These are phyloP conservation scores for Delia radicum DNA, from an alignment of 1,140 invertebrate species.

Conservation along the genomic window DNA sequence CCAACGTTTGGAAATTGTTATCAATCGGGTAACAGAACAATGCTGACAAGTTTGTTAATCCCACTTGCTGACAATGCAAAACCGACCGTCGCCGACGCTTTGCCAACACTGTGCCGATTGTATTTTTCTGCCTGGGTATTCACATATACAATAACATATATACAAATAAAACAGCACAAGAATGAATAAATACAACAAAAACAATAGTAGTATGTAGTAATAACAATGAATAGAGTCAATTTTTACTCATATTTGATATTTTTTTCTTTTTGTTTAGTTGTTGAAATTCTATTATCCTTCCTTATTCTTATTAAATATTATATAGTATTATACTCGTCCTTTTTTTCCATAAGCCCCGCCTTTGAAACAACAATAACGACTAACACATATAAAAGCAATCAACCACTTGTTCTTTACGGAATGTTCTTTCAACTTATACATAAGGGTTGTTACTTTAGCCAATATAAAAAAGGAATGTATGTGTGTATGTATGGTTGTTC, in stretches of 20 bases:
- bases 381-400: too few relatives aligned
- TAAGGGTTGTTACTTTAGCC: slow-evolving; percentile 7
- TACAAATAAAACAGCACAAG: too few relatives aligned
- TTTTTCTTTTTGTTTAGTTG: background rate
- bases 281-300: slow-evolving; percentile 14
- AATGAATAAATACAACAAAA: background rate
- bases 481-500: background rate
- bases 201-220: background rate
- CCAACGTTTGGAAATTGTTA: too few relatives aligned
- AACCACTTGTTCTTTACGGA: slow-evolving; percentile 5
- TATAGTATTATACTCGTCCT: slow-evolving; percentile 12
- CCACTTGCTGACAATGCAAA: too few relatives aligned
- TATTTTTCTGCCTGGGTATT: too few relatives aligned
- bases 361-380: background rate
- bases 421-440: background rate
- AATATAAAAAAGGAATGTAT: background rate
- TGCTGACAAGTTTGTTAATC: too few relatives aligned
- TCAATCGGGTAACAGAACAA: too few relatives aligned
- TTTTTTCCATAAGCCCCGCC: slow-evolving; percentile 16
- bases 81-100: too few relatives aligned
- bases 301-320: slow-evolving; percentile 9
- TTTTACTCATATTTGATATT: background rate
- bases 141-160: background rate
- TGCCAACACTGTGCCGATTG: too few relatives aligned
- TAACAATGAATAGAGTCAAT: slow-evolving; percentile 27